These are phyloP conservation scores for Dynastes grantii DNA, from an alignment of 2,888 invertebrate genomes.

Conservation along the genomic window DNA sequence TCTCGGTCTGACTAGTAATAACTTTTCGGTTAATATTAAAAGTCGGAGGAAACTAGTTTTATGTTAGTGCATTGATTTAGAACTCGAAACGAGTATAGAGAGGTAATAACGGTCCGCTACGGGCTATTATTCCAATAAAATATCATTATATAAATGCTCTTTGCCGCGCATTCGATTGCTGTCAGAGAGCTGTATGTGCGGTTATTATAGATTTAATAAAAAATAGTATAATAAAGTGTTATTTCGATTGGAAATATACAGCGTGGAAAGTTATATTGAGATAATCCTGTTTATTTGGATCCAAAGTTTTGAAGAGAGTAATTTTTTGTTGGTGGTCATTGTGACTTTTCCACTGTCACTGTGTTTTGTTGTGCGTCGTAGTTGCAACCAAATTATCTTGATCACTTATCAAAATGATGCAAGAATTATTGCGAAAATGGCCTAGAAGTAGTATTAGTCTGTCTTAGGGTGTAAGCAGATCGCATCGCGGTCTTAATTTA, in stretches of 20 bases:
- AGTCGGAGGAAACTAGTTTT: conserved; percentile 25
- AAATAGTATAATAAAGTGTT: not conserved
- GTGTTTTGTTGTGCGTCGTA: too few relatives aligned
- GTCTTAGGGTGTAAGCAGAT: too few relatives aligned
- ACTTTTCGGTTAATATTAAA: conserved; percentile 33
- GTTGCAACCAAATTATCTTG: too few relatives aligned
- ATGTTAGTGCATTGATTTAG: conserved; percentile 28
- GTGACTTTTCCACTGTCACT: too few relatives aligned
- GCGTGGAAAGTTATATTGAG: too few relatives aligned
- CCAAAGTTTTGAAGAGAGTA: too few relatives aligned
- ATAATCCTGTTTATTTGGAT: too few relatives aligned
- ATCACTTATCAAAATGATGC: too few relatives aligned
- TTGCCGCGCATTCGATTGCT: not conserved
- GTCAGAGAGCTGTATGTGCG: not conserved
- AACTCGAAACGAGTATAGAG: not conserved
- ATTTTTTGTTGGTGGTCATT: too few relatives aligned
- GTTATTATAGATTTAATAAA: not conserved
- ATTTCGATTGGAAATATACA: not conserved
- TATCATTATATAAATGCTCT: conserved; percentile 29
- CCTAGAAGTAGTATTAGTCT: too few relatives aligned
- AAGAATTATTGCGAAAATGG: too few relatives aligned
- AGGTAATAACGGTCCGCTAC: conserved; percentile 37
- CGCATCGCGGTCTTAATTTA: too few relatives aligned
- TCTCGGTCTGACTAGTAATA: not conserved
- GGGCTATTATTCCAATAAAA: conserved; percentile 27